These are phyloP conservation scores for Choloepus hoffmanni DNA, from an alignment of 2,113 vertebrate genomes.

Conservation along the genomic window DNA sequence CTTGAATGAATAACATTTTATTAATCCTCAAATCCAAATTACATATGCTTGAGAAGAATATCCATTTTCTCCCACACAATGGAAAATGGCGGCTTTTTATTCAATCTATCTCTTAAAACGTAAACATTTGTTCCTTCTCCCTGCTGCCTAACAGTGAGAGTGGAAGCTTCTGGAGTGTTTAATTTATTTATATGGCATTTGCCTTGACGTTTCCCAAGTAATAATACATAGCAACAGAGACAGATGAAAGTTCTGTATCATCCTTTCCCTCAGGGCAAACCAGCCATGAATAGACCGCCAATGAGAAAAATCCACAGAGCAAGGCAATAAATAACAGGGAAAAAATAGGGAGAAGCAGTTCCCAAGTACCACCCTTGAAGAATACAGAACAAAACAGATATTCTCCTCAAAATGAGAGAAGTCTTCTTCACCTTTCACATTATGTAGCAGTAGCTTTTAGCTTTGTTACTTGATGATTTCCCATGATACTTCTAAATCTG, in stretches of 20 bases:
- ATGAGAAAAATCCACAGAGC: slow-evolving; percentile 31
- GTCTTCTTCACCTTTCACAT: neutral
- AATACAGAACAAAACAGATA: slow-evolving; percentile 13
- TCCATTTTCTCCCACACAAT: neutral
- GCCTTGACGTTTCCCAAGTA: slow-evolving; percentile 73
- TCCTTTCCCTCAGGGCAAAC: slow-evolving; percentile 66
- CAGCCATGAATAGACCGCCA: slow-evolving; percentile 47
- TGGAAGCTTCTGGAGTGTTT: slow-evolving; percentile 44
- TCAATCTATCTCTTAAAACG: slow-evolving; percentile 60
- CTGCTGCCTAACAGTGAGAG: slow-evolving; percentile 55
- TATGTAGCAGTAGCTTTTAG: neutral
- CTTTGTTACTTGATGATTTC: neutral
- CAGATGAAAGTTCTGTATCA: slow-evolving; percentile 65
- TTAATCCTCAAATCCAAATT: slow-evolving; percentile 53
- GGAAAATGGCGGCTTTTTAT: slow-evolving; percentile 55
- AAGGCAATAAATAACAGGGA: slow-evolving; percentile 64
- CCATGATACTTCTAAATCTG: slow-evolving; percentile 11
- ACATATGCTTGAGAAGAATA: slow-evolving; percentile 47
- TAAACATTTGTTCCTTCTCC: slow-evolving; percentile 58
- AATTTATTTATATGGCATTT: slow-evolving; percentile 83
- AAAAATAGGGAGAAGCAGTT: slow-evolving; percentile 18
- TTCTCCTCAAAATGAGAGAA: neutral
- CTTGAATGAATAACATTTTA: slow-evolving; percentile 25
- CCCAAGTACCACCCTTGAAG: slow-evolving; percentile 29
- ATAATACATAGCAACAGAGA: slow-evolving; percentile 68